These are phyloP conservation scores for Troilus luridus DNA, from an alignment of 2,888 invertebrate species.

Conservation along the genomic window DNA sequence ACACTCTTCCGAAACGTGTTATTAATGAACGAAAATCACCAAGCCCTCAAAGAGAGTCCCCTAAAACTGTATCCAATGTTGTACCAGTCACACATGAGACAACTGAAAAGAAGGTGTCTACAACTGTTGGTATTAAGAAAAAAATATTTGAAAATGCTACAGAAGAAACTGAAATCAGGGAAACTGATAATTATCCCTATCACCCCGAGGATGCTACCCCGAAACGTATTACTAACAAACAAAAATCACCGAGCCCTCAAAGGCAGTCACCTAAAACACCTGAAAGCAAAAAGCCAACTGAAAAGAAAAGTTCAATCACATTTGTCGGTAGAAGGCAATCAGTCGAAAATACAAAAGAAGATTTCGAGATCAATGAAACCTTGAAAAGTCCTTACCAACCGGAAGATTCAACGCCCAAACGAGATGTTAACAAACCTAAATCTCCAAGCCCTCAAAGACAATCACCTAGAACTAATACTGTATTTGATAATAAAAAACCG, in stretches of 20 bases:
- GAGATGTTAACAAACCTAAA: background rate
- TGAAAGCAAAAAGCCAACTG: slow-evolving; percentile 36
- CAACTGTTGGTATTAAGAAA: background rate
- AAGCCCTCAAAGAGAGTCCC: slow-evolving; percentile 62
- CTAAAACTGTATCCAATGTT: slow-evolving; percentile 16
- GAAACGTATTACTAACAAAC: slow-evolving; percentile 29
- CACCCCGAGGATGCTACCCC: slow-evolving; percentile 50
- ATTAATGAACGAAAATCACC: slow-evolving; percentile 31
- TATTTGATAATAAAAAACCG: slow-evolving; percentile 29
- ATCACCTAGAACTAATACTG: background rate
- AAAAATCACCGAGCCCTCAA: slow-evolving; percentile 66
- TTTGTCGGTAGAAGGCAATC: background rate
- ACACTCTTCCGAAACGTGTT: slow-evolving; percentile 16
- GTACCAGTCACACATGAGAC: background rate
- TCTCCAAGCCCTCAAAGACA: slow-evolving; percentile 63
- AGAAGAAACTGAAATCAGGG: slow-evolving; percentile 46
- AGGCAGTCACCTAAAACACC: background rate
- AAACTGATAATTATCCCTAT: slow-evolving; percentile 58
- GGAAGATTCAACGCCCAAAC: slow-evolving; percentile 51
- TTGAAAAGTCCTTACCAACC: background rate
- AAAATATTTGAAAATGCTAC: slow-evolving; percentile 59
- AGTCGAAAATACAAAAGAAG: background rate
- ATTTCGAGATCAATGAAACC: background rate
- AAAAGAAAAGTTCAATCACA: background rate
- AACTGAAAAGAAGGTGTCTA: slow-evolving; percentile 30